A percentile compares a stretch with the other conserved stretches of the same genome.
phyloP scores from a whole-genome alignment of 2,888 invertebrate species.

The Tenodera sinensis region DNA sequence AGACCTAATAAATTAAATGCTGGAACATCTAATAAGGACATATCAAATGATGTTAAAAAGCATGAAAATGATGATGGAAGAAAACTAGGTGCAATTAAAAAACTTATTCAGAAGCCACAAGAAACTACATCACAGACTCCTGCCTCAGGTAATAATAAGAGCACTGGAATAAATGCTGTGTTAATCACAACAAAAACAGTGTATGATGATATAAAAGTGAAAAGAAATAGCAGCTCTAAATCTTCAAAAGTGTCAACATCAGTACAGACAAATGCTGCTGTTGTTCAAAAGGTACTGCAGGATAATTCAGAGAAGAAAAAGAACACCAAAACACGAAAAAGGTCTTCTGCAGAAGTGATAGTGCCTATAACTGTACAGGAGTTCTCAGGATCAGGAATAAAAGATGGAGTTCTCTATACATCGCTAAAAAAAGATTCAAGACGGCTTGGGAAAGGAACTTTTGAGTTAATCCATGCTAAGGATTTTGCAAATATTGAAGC shows the following conservation, averaged over 20 bases:
- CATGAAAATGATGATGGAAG: neutral
- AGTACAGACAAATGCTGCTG: constrained; percentile 54
- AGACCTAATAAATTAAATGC: constrained; percentile 38
- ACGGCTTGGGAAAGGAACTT: constrained; percentile 42
- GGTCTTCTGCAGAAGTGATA: constrained; percentile 15
- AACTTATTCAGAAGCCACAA: constrained; percentile 12
- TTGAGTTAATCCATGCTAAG: constrained; percentile 53
- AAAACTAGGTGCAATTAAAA: constrained; percentile 30
- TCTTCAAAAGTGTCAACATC: constrained; percentile 55
- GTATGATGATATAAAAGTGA: constrained; percentile 48
- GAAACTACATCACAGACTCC: neutral
- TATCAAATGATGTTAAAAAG: neutral
- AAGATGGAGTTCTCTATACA: constrained; percentile 38
- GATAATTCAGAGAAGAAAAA: constrained; percentile 11
- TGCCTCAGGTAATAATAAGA: constrained; percentile 33
- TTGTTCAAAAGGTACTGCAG: constrained; percentile 43
- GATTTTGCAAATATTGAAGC: constrained; percentile 54
- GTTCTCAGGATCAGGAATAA: constrained; percentile 22
- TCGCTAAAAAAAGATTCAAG: constrained; percentile 34
- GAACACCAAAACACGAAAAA: constrained; percentile 8
- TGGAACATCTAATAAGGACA: neutral
- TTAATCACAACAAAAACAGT: constrained; percentile 45
- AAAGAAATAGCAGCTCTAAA: constrained; percentile 40
- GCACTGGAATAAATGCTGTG: constrained; percentile 39
- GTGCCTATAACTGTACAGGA: constrained; percentile 38